Conservation (phyloP, 1,140 invertebrate genomes). For the Drosophila insularis region DNA sequence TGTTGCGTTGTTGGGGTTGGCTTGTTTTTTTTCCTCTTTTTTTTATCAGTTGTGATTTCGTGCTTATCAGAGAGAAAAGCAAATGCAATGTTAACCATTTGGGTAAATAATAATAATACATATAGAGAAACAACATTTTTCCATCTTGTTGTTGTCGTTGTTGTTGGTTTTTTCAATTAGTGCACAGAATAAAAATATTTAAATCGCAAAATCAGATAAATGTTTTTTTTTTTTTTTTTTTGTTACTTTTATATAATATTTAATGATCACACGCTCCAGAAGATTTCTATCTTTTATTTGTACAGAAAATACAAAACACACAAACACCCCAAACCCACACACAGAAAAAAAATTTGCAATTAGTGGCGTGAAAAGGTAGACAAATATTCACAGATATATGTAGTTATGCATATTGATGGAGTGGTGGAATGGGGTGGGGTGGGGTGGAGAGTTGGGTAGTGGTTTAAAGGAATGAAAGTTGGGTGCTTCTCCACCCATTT, state of each 20-base stretch:
- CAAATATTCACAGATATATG: not conserved
- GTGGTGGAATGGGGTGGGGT: not conserved
- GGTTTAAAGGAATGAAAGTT: no score
- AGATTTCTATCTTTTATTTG: constrained; percentile 9
- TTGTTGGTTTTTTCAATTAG: constrained; percentile 19
- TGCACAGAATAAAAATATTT: constrained; percentile 15
- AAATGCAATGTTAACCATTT: constrained; percentile 15
- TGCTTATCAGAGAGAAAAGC: constrained; percentile 13
- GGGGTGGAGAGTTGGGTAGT: not conserved
- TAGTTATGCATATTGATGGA: not conserved
- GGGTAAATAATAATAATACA: constrained; percentile 15
- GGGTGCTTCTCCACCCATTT: not conserved
- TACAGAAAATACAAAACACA: constrained; percentile 7
- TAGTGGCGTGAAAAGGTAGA: constrained; percentile 15
- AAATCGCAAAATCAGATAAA: constrained; percentile 13
- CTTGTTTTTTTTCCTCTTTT: not conserved
- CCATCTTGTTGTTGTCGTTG: not conserved
- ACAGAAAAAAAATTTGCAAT: constrained; percentile 9
- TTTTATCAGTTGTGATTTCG: constrained; percentile 22
- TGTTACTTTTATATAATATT: constrained; percentile 8
- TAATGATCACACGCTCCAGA: constrained; percentile 12
- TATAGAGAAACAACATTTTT: constrained; percentile 10
- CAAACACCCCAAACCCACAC: no score
- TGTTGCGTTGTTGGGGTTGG: not conserved
- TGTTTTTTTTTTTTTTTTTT: not conserved